Evolutionary conservation across 2,888 invertebrate species (phyloP), one percentile per base, ranked within the genome.

Genomic region (Eupsilia transversa): DNA sequence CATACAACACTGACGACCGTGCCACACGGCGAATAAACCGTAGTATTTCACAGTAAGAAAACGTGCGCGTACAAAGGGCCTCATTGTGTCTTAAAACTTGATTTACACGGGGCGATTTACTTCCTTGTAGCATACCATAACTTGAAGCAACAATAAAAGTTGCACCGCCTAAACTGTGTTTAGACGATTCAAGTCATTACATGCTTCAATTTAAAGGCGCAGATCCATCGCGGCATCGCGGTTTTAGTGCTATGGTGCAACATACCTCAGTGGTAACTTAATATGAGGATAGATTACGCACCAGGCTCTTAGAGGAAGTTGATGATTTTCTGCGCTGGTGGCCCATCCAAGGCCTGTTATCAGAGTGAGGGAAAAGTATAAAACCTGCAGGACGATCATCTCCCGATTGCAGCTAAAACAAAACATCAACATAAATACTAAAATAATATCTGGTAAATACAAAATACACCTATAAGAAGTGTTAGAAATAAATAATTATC

Each of bases 251-350:
- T n/a, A n/a, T n/a, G n/a, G n/a, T n/a, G n/a, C n/a, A n/a, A n/a
- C n/a, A n/a, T 30, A 23, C 33, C 64, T 46, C 46, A 17, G 46
- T 33, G 17, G 17, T 5, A 49, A 65, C 5, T 17, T 49, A 49
- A 46, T 2, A 33, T 68, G 0, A 7, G 10, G 38, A 43, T 17
- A 59, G 23, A 33, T 5, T 65, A 83, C 90, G 86, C 46, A 95
- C 96, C 96, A 95, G 38, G 95, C 96, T 77, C 94, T 89, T 3
- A 96, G 56, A 5, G 95, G 96, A n/a, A 96, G 87, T 41, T 93
- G 86, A 33, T 92, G 89, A 54, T 91, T 89, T 84, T 95, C 94
- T 2, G 95, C 94, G 56, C 96, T 95, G 64, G 88, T 81, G 0
- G 93, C 93, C 95, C 96, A 96, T 10, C 96, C 96, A 0, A 89